Evolutionary conservation across 2,797 vertebrate genomes (phyloP), one percentile per base, ranked within the genome.

Genomic region (Garrulus glandarius): DNA sequence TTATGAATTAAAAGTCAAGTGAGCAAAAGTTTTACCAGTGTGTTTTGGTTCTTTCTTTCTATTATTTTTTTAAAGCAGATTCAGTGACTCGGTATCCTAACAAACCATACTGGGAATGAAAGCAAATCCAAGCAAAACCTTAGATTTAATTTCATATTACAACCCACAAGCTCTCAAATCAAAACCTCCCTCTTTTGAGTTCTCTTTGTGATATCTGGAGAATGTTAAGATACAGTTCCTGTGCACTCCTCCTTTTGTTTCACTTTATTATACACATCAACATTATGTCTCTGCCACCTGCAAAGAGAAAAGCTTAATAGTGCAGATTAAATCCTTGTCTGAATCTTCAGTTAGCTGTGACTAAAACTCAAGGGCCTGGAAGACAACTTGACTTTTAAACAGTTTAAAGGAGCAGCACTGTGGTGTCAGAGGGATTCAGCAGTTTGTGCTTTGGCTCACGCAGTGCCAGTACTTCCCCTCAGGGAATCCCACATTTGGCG

Each of bases 241-340:
- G 79, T 32, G 61, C 53, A 36, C 41, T 72, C 34, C 65, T 88
- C 56, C 64, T 77, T 86, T 84, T 57, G 63, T 85, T 89, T 53
- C 43, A 44, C 52, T 59, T 63, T 93, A 65, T 92, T 86, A 86
- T 69, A 89, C 44, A 72, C 0, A 18, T 90, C 94, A 90, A 72
- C 52, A 63, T 90, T 86, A 92, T 60, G 67, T 92, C 87, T 88
- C 76, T 92, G 84, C 49, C 89, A 93, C 87, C 76, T 88, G 84
- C 80, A 72, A 96, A 79, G 57, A 88, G 87, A 81, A 94, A 91
- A 92, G 61, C 79, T 92, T 95, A 90, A 95, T 15, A 84, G 72
- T 4, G 2, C 50, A 92, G 65, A 94, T 93, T 89, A 93, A 92
- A 92, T 49, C 89, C 83, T 80, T 92, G 85, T 84, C 87, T 93